Evolutionary conservation across 1,140 invertebrate genomes (phyloP).

Genomic region (Scaptodrosophila lebanonensis): DNA sequence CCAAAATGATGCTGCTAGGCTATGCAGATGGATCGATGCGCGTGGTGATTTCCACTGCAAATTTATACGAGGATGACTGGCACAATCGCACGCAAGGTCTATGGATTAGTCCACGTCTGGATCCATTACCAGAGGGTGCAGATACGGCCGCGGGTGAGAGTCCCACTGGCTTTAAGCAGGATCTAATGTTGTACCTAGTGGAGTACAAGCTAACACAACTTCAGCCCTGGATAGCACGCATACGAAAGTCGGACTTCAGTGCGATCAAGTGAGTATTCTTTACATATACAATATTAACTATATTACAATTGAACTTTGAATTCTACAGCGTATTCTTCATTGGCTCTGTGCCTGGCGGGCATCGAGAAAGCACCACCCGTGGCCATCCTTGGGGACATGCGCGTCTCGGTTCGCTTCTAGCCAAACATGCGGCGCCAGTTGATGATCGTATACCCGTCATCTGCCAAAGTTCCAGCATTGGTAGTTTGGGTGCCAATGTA

Average conservation of each 20-base stretch:
- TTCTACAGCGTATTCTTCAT: slow-evolving; percentile 87
- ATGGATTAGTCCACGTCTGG: slow-evolving; percentile 92
- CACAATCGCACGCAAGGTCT: slow-evolving; percentile 94
- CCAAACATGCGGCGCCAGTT: slow-evolving; percentile 80
- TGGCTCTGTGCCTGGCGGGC: slow-evolving; percentile 89
- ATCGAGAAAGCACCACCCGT: slow-evolving; percentile 79
- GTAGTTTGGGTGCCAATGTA: slow-evolving; percentile 85
- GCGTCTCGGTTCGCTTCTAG: slow-evolving; percentile 82
- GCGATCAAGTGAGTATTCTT: slow-evolving; percentile 83
- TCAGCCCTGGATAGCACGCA: slow-evolving; percentile 84
- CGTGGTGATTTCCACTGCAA: slow-evolving; percentile 94
- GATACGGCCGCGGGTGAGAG: slow-evolving; percentile 86
- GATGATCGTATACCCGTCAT: slow-evolving; percentile 79
- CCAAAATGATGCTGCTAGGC: slow-evolving; percentile 93
- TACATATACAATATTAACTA: background rate
- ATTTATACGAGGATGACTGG: slow-evolving; percentile 95
- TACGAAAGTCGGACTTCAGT: slow-evolving; percentile 89
- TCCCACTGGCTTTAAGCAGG: slow-evolving; percentile 89
- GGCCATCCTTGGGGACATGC: slow-evolving; percentile 84
- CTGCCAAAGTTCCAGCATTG: slow-evolving; percentile 94
- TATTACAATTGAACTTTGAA: background rate
- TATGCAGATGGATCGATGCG: slow-evolving; percentile 89
- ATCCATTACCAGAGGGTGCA: slow-evolving; percentile 79
- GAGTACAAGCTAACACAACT: slow-evolving; percentile 85
- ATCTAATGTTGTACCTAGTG: slow-evolving; percentile 88